Base-by-base conservation (phyloP, 2,797 vertebrate species). In the Cynopterus sphinx region DNA sequence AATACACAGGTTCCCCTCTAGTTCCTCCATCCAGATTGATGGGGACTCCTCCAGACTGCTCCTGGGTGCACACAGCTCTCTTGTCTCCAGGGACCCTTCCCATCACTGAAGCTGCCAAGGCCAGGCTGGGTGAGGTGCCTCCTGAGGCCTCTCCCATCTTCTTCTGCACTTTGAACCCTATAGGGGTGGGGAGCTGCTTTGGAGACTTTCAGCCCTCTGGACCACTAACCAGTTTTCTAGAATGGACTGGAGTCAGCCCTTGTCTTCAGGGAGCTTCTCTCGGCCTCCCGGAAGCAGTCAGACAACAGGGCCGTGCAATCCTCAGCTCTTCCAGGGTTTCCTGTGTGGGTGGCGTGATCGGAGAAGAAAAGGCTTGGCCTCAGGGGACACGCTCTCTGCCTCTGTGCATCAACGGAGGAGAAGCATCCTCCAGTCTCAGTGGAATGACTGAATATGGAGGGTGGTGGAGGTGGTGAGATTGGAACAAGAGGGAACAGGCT, bases 141-240 rank as follows among this genome's bases (percentile, higher is more conserved):
- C n/a, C n/a, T n/a, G n/a, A n/a, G n/a, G n/a, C n/a, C n/a, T 33
- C 4, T 61, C 11, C 53, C 24, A 9, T 21, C 9, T 0, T 4
- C 26, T 17, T 73, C 55, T 46, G 63, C 26, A 43, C 43, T 26
- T 43, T 22, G 7, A 53, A 55, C 11, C 36, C 13, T 68, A 13
- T 46, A 11, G 24, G 19, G 16, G n/a, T 53, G 12, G 17, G 26
- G 36, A 77, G 21, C 36, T 68, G 33, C 61, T 61, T 2, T 28
- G 5, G 15, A 33, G 13, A 63, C 9, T 22, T 26, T 83, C 41
- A 46, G n/a, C 16, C 8, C 15, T 77, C 51, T 33, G 31, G 59
- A 49, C 33, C 78, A 59, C 9, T 49, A 24, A n/a, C 39, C 63
- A 28, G 33, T 70, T 61, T 84, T 68, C 7, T 12, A 67, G 28